These are phyloP conservation scores for Fregetta grallaria DNA, from an alignment of 2,113 vertebrate species.

Conservation along the genomic window DNA sequence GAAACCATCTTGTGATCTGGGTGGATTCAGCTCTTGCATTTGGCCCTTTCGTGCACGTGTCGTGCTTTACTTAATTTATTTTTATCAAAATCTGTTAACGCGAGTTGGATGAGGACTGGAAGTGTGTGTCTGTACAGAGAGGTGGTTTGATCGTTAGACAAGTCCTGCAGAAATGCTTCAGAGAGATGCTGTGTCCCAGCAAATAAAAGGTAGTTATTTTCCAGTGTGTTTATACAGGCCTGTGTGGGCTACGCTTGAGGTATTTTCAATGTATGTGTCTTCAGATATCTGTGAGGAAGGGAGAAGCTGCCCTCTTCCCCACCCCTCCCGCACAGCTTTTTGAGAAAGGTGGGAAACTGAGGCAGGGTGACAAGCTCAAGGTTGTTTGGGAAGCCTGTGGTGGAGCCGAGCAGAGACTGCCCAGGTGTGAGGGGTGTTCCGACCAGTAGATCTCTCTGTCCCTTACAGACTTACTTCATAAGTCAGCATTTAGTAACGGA, in stretches of 20 bases:
- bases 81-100: not conserved
- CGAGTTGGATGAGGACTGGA: not conserved
- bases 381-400: not conserved
- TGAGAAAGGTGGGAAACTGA: not conserved
- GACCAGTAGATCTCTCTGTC: not conserved
- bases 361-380: not conserved
- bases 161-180: not conserved
- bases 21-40: not conserved
- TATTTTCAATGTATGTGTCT: not conserved
- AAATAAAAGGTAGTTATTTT: not conserved
- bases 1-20: not conserved
- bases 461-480: accelerated
- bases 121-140: not conserved
- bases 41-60: not conserved
- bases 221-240: not conserved
- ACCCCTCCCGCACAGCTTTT: accelerated
- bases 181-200: not conserved
- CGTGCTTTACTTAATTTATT: not conserved
- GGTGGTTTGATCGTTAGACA: not conserved
- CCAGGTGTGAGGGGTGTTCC: not conserved
- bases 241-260: not conserved
- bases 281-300: too few species aligned
- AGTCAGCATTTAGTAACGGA: not conserved
- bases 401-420: not conserved
- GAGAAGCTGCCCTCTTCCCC: not conserved